These are phyloP conservation scores for Oopsacas minuta DNA, from an alignment of 37 sponge, comb jelly and placozoan species.

Conservation along the genomic window DNA sequence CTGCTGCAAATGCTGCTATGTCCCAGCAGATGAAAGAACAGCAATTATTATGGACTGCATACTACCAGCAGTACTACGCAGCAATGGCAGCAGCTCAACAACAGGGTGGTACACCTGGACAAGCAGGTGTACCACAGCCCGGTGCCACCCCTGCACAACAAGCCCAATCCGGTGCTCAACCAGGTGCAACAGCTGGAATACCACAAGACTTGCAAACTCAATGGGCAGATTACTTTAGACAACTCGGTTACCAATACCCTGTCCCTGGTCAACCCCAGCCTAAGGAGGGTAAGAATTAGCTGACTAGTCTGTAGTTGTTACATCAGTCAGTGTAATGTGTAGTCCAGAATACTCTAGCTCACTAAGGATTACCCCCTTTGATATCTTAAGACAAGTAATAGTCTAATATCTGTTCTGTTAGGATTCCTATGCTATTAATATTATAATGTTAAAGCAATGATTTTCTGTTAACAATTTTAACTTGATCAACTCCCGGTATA, in stretches of 20 bases:
- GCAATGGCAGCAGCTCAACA: conserved; percentile 31
- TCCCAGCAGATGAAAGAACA: conserved; percentile 24
- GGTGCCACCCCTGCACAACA: not conserved
- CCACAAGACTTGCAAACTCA: conserved; percentile 55
- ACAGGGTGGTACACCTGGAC: not conserved
- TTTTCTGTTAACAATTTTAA: no score
- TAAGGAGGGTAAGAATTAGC: conserved; percentile 1
- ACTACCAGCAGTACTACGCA: conserved; percentile 64
- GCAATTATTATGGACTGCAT: conserved; percentile 54
- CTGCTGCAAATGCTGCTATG: conserved; percentile 2
- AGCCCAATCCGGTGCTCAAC: not conserved
- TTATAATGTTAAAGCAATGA: not conserved
- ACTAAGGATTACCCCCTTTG: not conserved
- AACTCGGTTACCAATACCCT: conserved; percentile 45
- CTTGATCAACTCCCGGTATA: no score
- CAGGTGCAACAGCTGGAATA: not conserved
- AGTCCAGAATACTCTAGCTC: not conserved
- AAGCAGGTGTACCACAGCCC: not conserved
- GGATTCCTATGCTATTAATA: not conserved
- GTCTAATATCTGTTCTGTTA: not conserved
- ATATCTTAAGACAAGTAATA: no score
- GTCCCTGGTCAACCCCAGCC: not conserved
- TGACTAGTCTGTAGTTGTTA: no score
- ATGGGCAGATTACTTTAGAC: conserved; percentile 89
- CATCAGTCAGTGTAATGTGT: not conserved